A percentile compares a stretch with the other conserved stretches of the same genome.
phyloP scores from a whole-genome alignment of 2,888 invertebrate genomes.

The Thera britannica region DNA sequence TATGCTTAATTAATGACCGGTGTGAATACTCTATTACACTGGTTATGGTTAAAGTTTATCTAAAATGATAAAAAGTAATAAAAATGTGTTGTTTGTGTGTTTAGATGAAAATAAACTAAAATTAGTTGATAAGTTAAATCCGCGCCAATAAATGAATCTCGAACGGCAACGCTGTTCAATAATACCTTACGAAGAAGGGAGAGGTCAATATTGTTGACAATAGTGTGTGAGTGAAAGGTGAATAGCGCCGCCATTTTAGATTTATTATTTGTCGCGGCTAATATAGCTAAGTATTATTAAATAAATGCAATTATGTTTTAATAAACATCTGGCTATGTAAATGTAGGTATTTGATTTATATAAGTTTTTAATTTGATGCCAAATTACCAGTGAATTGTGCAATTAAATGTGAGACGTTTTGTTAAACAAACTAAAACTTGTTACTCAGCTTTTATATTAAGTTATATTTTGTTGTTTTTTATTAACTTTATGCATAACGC shows the following conservation, averaged over 20 bases:
- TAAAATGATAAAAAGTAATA: slow-evolving; percentile 10
- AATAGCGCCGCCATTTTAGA: too few species aligned
- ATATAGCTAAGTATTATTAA: slow-evolving; percentile 4
- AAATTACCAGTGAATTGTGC: slow-evolving; percentile 20
- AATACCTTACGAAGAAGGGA: too few species aligned
- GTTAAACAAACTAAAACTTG: slow-evolving; percentile 2
- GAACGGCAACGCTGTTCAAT: too few species aligned
- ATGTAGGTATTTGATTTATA: neutral
- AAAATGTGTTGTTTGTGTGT: slow-evolving; percentile 23
- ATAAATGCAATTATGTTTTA: slow-evolving; percentile 8
- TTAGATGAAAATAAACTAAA: slow-evolving; percentile 18
- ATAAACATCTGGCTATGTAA: neutral
- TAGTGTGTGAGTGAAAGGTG: too few species aligned
- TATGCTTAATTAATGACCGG: neutral
- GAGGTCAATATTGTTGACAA: too few species aligned
- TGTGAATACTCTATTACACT: neutral
- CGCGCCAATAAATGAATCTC: too few species aligned
- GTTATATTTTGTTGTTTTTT: neutral
- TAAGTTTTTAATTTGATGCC: neutral
- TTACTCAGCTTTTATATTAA: slow-evolving; percentile 9
- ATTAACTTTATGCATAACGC: slow-evolving; percentile 37
- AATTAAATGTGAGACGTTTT: slow-evolving; percentile 10
- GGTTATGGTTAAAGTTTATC: too few species aligned
- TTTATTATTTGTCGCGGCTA: too few species aligned
- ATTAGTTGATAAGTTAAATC: slow-evolving; percentile 5